These are phyloP conservation scores for Rachycentron canadum DNA, from an alignment of 2,797 vertebrate genomes.

Conservation along the genomic window DNA sequence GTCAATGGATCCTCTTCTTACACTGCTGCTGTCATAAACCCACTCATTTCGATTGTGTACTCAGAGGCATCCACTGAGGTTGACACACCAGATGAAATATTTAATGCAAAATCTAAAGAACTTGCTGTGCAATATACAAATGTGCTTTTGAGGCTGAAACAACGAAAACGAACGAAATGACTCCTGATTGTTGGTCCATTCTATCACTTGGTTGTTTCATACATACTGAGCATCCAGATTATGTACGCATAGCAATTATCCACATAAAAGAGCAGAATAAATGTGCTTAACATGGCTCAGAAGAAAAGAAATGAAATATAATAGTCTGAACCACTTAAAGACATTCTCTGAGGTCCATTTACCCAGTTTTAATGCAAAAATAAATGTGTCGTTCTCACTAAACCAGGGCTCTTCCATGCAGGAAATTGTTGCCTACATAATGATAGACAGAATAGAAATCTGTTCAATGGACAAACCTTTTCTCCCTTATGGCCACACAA, in stretches of 20 bases:
- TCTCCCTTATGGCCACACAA: not conserved
- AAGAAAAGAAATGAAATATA: not conserved
- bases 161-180: not conserved
- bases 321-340: not conserved
- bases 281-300: not conserved
- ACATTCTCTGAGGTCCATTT: not conserved
- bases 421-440: too few species aligned
- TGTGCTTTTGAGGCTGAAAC: not conserved
- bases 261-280: constrained; percentile 3
- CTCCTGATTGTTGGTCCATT: not conserved
- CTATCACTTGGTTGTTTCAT: not conserved
- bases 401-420: not conserved
- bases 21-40: constrained; percentile 36
- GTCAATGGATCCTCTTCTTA: constrained; percentile 38
- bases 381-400: not conserved
- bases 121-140: not conserved
- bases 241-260: not conserved
- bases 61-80: not conserved
- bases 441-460: not conserved
- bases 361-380: not conserved
- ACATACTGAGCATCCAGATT: not conserved
- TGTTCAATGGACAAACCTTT: not conserved
- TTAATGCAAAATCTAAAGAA: constrained; percentile 4
- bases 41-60: constrained; percentile 25
- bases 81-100: not conserved